These are phyloP conservation scores for Sebastes iracundus DNA, from an alignment of 2,797 vertebrate species.

Conservation along the genomic window DNA sequence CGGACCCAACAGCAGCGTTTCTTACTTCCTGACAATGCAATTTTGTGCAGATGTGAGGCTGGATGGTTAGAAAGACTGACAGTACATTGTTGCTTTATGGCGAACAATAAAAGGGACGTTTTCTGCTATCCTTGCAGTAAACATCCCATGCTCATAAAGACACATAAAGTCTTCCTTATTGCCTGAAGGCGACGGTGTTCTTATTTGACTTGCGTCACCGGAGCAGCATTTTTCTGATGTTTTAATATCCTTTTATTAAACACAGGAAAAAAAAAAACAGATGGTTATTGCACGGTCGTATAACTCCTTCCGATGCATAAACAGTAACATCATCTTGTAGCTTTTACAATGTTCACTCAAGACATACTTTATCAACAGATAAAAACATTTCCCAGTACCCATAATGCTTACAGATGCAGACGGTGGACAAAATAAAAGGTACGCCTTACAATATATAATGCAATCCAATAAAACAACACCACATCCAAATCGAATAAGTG, in stretches of 20 bases:
- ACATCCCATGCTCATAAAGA: slow-evolving; percentile 25
- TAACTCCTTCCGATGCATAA: slow-evolving; percentile 12
- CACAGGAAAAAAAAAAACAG: not conserved
- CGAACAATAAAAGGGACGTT: slow-evolving; percentile 4
- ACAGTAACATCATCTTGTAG: slow-evolving; percentile 28
- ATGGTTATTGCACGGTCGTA: slow-evolving; percentile 16
- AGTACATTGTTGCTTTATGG: not conserved
- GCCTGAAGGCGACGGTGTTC: slow-evolving; percentile 7
- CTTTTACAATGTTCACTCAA: slow-evolving; percentile 13
- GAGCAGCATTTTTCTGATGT: slow-evolving; percentile 7
- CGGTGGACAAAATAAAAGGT: not conserved
- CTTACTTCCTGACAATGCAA: not conserved
- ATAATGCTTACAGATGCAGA: not conserved
- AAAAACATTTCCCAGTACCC: slow-evolving; percentile 12
- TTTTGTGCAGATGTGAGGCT: slow-evolving; percentile 9
- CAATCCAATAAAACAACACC: slow-evolving; percentile 1
- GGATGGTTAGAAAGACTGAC: not conserved
- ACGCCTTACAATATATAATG: not conserved
- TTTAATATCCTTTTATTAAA: slow-evolving; percentile 41
- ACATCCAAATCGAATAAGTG: not conserved
- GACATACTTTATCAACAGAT: slow-evolving; percentile 6
- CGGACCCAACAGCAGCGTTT: not conserved
- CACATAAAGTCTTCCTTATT: slow-evolving; percentile 6
- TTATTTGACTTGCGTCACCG: not conserved
- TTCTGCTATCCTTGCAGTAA: slow-evolving; percentile 19